Base-by-base conservation (phyloP, 2,888 invertebrate genomes). In the Odiellus spinosus region DNA sequence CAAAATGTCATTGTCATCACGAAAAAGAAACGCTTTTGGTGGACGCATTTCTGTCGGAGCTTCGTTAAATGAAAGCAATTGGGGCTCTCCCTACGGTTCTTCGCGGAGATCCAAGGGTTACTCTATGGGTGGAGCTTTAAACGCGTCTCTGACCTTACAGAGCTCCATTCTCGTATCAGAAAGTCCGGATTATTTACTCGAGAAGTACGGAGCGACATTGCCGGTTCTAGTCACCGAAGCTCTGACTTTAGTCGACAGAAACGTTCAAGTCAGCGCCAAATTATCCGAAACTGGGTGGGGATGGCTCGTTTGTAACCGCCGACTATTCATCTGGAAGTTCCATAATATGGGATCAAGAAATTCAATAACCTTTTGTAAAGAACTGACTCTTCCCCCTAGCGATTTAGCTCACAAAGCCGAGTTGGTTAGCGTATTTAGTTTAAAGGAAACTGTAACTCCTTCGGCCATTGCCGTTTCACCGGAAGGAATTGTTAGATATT, bases 391-490 rank as follows among this genome's bases (percentile, higher is more conserved):
- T 36, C 91, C 91, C 0, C 85, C 88, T 55, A 90, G 90, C 57
- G 91, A 91, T 65, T 72, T 91, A 14, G 84, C 86, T 0, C 91
- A 93, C 64, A 62, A 61, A 54, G 65, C 67, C 5, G 61, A 62
- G 17, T 54, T 67, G 19, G 65, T 67, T 6, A 79, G 82, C 59
- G 84, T 91, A 1, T 80, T 87, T 49, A 42, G 40, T 11, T 46
- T 36, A 6, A 47, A 46, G 11, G 45, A 49, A 12, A 46, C 46
- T 4, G 51, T 76, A 73, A 73, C 79, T 63, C 84, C 87, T 8
- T 80, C 85, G 1, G 87, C 87, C 60, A 76, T 93, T 57, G 88
- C 90, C 14, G 86, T 88, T 1, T 90, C 91, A 1, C 90, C 91
- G 1, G 91, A 91, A 62, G 93, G 91, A 33, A 76, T 80, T 43